Conservation (phyloP, 2,113 vertebrate genomes). For the Neodon shergylaensis region DNA sequence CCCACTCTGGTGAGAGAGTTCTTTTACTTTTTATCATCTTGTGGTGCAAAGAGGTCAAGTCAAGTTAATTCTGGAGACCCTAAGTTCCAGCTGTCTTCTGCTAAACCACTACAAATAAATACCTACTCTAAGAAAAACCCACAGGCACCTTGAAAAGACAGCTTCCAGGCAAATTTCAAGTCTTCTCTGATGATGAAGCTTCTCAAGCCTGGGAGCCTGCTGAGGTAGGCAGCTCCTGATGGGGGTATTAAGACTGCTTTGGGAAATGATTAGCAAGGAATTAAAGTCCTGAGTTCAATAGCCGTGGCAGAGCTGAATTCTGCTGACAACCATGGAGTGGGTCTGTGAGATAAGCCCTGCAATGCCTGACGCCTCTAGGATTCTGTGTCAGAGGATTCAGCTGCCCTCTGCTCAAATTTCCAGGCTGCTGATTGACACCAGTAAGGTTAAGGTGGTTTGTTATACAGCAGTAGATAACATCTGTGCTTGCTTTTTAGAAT, state of each 20-base stretch:
- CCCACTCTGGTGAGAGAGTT: not conserved
- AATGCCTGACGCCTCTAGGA: not conserved
- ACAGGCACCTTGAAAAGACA: not conserved
- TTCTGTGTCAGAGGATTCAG: not conserved
- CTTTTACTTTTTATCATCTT: not conserved
- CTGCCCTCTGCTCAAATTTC: not conserved
- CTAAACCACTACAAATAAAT: constrained; percentile 16
- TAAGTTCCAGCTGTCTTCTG: not conserved
- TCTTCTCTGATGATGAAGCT: not conserved
- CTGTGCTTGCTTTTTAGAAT: not conserved
- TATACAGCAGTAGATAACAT: not conserved
- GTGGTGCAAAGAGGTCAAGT: not conserved
- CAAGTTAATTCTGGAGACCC: not conserved
- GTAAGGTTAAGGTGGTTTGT: not conserved
- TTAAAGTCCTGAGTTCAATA: not conserved
- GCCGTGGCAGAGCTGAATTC: not conserved
- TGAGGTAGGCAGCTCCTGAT: not conserved
- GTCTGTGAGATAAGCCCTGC: not conserved
- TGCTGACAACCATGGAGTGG: not conserved
- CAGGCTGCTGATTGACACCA: not conserved
- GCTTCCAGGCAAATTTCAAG: not conserved
- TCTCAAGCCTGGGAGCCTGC: not conserved
- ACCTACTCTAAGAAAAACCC: constrained; percentile 21
- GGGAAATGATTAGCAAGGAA: not conserved
- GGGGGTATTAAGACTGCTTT: not conserved